Conservation (phyloP, 2,113 vertebrate genomes). For the Pyrgilauda ruficollis region DNA sequence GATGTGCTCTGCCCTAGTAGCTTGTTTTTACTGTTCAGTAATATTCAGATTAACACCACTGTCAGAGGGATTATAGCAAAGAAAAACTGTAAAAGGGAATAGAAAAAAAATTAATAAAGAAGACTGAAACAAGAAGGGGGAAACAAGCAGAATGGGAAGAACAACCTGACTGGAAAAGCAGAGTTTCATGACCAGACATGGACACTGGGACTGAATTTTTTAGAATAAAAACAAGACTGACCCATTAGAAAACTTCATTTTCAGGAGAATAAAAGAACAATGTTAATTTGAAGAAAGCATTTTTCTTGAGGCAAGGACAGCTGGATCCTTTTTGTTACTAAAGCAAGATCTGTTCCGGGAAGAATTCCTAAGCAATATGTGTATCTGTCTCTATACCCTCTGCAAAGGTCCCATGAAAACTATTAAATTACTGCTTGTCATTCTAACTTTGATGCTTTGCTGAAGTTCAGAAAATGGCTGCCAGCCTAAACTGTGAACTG, state of each 20-base stretch:
- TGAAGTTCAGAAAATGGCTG: slow-evolving; percentile 31
- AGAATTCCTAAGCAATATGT: neutral
- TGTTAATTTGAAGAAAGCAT: neutral
- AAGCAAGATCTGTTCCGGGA: neutral
- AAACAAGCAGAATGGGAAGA: neutral
- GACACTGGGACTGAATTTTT: neutral
- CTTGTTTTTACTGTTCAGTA: neutral
- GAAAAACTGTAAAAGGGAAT: neutral
- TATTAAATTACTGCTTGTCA: neutral
- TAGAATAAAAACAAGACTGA: neutral
- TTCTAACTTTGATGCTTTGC: slow-evolving; percentile 9
- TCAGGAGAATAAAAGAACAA: neutral
- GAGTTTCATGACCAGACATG: neutral
- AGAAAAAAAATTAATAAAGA: neutral
- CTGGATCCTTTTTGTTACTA: neutral
- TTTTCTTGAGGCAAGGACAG: neutral
- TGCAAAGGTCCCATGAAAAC: neutral
- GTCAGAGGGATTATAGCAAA: neutral
- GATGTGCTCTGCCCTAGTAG: neutral
- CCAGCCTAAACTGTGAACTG: slow-evolving; percentile 11
- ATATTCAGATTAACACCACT: neutral
- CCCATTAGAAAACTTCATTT: neutral
- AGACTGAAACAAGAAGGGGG: neutral
- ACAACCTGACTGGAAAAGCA: neutral
- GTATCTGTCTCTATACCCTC: neutral